These are phyloP conservation scores for Tryphoninae sp. DNA, from an alignment of 2,888 invertebrate genomes.

Conservation along the genomic window DNA sequence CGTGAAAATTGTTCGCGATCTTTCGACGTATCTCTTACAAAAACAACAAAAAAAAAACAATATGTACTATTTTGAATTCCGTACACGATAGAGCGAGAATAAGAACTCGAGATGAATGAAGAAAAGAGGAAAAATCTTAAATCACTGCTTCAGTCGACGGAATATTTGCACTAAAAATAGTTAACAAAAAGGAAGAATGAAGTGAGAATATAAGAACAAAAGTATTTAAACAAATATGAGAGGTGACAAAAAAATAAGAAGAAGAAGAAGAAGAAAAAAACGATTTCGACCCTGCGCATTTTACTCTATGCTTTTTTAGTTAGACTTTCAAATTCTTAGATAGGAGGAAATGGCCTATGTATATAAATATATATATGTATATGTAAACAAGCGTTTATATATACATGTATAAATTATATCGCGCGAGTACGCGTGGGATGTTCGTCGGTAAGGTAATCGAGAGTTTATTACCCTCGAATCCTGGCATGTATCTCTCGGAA, in stretches of 20 bases:
- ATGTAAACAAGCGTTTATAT: constrained; percentile 30
- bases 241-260: constrained; percentile 39
- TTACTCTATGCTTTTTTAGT: constrained; percentile 74
- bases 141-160: constrained; percentile 29
- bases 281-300: constrained; percentile 60
- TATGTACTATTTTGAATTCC: constrained; percentile 16
- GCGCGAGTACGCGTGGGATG: constrained; percentile 43
- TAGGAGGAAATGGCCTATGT: constrained; percentile 77
- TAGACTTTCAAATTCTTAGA: constrained; percentile 77
- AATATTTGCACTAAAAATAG: constrained; percentile 44
- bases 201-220: constrained; percentile 18
- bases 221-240: constrained; percentile 36
- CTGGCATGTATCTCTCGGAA: constrained; percentile 55
- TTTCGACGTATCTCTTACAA: constrained; percentile 35
- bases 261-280: constrained; percentile 39
- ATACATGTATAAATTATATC: constrained; percentile 53
- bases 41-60: neutral
- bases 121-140: constrained; percentile 9
- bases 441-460: constrained; percentile 36
- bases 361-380: constrained; percentile 58
- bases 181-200: constrained; percentile 31
- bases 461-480: constrained; percentile 17
- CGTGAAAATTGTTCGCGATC: constrained; percentile 24
- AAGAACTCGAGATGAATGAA: constrained; percentile 1
- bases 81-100: constrained; percentile 12